These are phyloP conservation scores for Calonectris borealis DNA, from an alignment of 2,113 vertebrate species.

Conservation along the genomic window DNA sequence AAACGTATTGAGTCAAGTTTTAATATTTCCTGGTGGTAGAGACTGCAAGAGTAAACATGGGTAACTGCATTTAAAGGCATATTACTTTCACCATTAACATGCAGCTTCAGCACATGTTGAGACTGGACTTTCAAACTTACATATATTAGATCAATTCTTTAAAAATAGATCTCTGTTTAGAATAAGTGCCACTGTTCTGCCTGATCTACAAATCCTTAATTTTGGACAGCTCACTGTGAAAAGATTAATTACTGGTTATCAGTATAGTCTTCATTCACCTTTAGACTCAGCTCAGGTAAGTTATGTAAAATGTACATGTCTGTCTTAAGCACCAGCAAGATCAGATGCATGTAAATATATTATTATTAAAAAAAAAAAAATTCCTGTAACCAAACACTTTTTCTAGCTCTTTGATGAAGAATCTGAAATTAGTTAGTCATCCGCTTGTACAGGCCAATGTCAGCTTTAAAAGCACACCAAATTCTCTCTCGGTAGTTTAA, in stretches of 20 bases:
- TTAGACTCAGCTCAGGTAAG: not conserved
- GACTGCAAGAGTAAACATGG: not conserved
- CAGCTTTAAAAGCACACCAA: not conserved
- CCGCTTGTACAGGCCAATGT: not conserved
- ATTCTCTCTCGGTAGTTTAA: not conserved
- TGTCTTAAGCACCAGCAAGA: not conserved
- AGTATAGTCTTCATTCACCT: not conserved
- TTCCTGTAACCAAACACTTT: not conserved
- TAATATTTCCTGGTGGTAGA: not conserved
- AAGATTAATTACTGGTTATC: not conserved
- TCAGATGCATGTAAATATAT: constrained; percentile 21
- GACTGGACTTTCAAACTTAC: not conserved
- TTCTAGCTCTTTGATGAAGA: constrained; percentile 33
- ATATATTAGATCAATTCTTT: not conserved
- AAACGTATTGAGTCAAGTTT: not conserved
- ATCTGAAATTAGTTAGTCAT: constrained; percentile 3
- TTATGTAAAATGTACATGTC: not conserved
- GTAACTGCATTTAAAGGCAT: not conserved
- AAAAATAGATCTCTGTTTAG: not conserved
- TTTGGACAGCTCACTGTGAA: not conserved
- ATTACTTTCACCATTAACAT: not conserved
- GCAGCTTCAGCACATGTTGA: not conserved
- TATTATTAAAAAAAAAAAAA: not conserved
- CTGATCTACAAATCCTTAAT: not conserved
- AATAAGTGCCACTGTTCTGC: not conserved